Conservation (phyloP, 2,888 invertebrate genomes). For the Agrilus cyanescens region DNA sequence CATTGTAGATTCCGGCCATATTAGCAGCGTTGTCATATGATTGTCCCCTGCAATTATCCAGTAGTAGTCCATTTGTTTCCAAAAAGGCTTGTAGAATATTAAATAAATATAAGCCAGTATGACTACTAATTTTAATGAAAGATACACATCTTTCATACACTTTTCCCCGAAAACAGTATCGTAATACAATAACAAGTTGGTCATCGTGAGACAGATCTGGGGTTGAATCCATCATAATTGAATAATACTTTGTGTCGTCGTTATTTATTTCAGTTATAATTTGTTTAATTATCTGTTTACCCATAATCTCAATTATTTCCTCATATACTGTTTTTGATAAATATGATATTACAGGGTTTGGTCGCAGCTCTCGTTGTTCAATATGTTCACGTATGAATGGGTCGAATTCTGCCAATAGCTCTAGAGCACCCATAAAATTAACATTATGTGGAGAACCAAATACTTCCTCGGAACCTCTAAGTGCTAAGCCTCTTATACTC, state of each 20-base stretch:
- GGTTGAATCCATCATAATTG: neutral
- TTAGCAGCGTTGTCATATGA: no score
- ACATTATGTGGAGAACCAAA: no score
- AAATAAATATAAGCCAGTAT: neutral
- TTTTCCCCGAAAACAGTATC: slow-evolving; percentile 20
- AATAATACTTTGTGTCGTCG: slow-evolving; percentile 1
- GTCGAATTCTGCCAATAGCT: no score
- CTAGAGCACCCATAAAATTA: no score
- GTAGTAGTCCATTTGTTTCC: no score
- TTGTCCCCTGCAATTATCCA: no score
- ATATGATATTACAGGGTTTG: neutral
- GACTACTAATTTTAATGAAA: neutral
- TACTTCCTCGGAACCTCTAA: neutral
- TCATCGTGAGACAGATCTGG: no score
- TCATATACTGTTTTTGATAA: slow-evolving; percentile 1
- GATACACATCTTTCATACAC: slow-evolving; percentile 7
- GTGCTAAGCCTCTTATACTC: slow-evolving; percentile 2
- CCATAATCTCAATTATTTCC: slow-evolving; percentile 1
- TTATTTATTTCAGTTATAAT: slow-evolving; percentile 1
- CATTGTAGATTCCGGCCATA: neutral
- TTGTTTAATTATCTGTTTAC: neutral
- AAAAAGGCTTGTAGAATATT: no score
- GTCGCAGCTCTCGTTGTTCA: neutral
- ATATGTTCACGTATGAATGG: no score
- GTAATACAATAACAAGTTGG: slow-evolving; percentile 7